These are phyloP conservation scores for Antedon mediterranea DNA, from an alignment of 53 echinoderm and acorn worm species.

Conservation along the genomic window DNA sequence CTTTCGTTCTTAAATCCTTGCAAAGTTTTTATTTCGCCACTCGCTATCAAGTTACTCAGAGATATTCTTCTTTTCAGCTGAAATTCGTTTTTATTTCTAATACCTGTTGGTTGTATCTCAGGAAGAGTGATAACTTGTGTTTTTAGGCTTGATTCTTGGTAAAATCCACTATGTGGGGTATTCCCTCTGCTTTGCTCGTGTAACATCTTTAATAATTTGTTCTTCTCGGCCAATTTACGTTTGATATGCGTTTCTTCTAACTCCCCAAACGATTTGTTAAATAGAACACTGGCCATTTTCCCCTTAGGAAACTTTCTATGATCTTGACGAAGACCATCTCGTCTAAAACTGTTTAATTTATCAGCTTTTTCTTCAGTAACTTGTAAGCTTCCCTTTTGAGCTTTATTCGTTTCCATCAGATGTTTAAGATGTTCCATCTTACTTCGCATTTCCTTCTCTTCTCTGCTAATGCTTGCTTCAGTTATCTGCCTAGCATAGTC, in stretches of 20 bases:
- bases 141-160: not conserved
- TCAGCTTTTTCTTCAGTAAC: not conserved
- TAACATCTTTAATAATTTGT: not conserved
- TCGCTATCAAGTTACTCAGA: constrained; percentile 60
- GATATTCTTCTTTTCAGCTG: constrained; percentile 31
- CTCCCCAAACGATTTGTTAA: not conserved
- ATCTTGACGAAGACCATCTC: not conserved
- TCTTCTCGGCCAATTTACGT: not conserved
- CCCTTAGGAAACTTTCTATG: not conserved
- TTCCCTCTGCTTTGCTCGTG: not conserved
- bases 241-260: not conserved
- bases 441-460: constrained; percentile 41
- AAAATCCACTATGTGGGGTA: not conserved
- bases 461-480: constrained; percentile 47
- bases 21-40: constrained; percentile 42
- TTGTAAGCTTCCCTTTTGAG: constrained; percentile 7
- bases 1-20: constrained; percentile 31
- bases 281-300: not conserved
- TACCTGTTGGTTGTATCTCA: not conserved
- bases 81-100: not conserved
- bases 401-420: constrained; percentile 45
- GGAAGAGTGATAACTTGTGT: not conserved
- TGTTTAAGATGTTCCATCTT: constrained; percentile 53
- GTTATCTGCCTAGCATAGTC: constrained; percentile 58
- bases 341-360: not conserved